These are phyloP conservation scores for Teleopsis dalmanni DNA, from an alignment of 1,140 invertebrate genomes.

Conservation along the genomic window DNA sequence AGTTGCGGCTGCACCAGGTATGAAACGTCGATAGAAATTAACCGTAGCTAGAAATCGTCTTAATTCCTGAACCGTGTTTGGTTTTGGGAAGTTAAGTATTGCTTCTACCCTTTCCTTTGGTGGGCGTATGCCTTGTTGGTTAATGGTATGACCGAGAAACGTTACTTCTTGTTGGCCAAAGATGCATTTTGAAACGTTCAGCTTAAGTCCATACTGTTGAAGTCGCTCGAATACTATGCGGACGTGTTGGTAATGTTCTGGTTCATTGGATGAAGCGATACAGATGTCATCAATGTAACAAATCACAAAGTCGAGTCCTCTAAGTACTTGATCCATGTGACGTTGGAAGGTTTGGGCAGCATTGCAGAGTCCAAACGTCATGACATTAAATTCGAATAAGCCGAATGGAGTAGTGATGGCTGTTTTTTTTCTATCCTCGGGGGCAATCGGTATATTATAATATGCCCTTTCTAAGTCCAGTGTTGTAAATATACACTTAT, in stretches of 20 bases:
- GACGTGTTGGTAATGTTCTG: slow-evolving; percentile 29
- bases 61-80: too few relatives aligned
- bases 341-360: slow-evolving; percentile 45
- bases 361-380: slow-evolving; percentile 41
- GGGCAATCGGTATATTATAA: slow-evolving; percentile 41
- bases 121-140: too few relatives aligned
- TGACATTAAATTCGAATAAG: too few relatives aligned
- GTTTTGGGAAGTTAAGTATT: too few relatives aligned
- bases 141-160: too few relatives aligned
- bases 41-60: too few relatives aligned
- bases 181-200: too few relatives aligned
- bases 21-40: too few relatives aligned
- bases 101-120: too few relatives aligned
- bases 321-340: slow-evolving; percentile 44
- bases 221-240: slow-evolving; percentile 20
- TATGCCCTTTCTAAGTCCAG: slow-evolving; percentile 48
- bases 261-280: slow-evolving; percentile 30
- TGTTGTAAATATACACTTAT: slow-evolving; percentile 41
- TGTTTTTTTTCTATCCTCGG: slow-evolving; percentile 36
- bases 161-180: too few relatives aligned
- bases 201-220: too few relatives aligned
- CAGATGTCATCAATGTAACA: slow-evolving; percentile 48
- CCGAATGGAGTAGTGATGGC: slow-evolving; percentile 39
- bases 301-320: slow-evolving; percentile 36
- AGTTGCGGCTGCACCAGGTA: too few relatives aligned